Percentiles rank a stretch among this genome's conserved stretches.
Evolutionary conservation across 35 echinoderm and acorn worm genomes (phyloP).

Genomic region (Ophioderma brevispina): DNA sequence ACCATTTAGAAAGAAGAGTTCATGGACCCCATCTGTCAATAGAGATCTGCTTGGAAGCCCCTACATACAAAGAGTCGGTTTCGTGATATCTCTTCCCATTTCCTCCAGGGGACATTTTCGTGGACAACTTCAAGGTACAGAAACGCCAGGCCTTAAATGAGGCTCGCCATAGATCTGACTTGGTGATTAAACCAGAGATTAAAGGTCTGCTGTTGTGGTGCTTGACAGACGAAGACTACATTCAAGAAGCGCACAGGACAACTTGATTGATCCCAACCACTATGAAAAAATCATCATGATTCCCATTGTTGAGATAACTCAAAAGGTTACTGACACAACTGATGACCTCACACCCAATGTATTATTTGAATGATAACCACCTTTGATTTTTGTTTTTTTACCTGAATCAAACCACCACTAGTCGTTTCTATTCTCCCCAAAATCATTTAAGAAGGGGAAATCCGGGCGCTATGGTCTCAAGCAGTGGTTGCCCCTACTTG

Average conservation of each 20-base stretch:
- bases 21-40: slow-evolving; percentile 21
- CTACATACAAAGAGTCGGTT: background rate
- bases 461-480: background rate
- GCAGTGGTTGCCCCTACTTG: background rate
- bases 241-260: slow-evolving; percentile 29
- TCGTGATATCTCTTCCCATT: background rate
- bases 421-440: slow-evolving; percentile 11
- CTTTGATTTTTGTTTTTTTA: background rate
- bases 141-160: slow-evolving; percentile 1
- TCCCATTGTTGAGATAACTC: background rate
- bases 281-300: background rate
- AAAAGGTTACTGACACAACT: background rate
- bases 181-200: slow-evolving; percentile 22
- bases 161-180: background rate
- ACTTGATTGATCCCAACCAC: background rate
- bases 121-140: background rate
- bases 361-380: background rate
- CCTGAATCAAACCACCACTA: background rate
- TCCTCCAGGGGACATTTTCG: background rate
- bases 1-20: background rate
- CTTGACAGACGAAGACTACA: slow-evolving; percentile 8
- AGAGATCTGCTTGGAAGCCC: slow-evolving; percentile 11
- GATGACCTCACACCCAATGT: background rate
- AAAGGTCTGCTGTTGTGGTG: slow-evolving; percentile 24
- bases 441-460: slow-evolving; percentile 3